These are phyloP conservation scores for Tenthredo mesomela DNA, from an alignment of 2,888 invertebrate genomes.

Conservation along the genomic window DNA sequence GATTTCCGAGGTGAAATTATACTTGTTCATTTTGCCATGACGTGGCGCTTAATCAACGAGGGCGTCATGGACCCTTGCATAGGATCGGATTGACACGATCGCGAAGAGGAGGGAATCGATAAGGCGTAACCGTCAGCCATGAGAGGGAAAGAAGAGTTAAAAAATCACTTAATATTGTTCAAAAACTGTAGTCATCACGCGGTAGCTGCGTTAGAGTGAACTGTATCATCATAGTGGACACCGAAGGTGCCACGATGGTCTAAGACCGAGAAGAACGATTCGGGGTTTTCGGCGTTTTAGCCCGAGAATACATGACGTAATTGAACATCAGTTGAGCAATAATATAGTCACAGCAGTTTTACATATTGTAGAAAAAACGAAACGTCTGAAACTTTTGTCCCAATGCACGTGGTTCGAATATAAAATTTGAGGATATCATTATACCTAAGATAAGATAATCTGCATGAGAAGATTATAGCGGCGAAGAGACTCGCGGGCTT, in stretches of 20 bases:
- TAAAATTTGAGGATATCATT: background rate
- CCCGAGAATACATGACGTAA: background rate
- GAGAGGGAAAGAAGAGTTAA: constrained; percentile 11
- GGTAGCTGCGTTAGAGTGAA: constrained; percentile 33
- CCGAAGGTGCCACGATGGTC: constrained; percentile 42
- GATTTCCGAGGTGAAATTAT: background rate
- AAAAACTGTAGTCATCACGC: constrained; percentile 9
- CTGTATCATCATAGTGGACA: constrained; percentile 39
- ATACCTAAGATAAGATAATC: background rate
- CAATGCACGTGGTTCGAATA: background rate
- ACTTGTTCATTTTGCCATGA: background rate
- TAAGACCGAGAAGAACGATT: constrained; percentile 37
- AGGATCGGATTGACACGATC: constrained; percentile 31
- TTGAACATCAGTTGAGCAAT: background rate
- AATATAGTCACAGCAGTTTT: background rate
- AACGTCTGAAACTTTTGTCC: background rate
- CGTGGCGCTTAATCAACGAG: constrained; percentile 14
- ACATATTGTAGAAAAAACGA: background rate
- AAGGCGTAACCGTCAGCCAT: constrained; percentile 33
- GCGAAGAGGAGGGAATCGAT: background rate
- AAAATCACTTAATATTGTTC: background rate
- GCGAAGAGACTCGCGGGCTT: background rate
- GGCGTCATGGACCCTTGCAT: constrained; percentile 27
- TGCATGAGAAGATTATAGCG: background rate
- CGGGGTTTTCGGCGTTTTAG: background rate